Percentiles rank a stretch among this genome's conserved stretches.
Evolutionary conservation across 2,113 vertebrate species (phyloP).

Genomic region (Oreochromis tanganicae): DNA sequence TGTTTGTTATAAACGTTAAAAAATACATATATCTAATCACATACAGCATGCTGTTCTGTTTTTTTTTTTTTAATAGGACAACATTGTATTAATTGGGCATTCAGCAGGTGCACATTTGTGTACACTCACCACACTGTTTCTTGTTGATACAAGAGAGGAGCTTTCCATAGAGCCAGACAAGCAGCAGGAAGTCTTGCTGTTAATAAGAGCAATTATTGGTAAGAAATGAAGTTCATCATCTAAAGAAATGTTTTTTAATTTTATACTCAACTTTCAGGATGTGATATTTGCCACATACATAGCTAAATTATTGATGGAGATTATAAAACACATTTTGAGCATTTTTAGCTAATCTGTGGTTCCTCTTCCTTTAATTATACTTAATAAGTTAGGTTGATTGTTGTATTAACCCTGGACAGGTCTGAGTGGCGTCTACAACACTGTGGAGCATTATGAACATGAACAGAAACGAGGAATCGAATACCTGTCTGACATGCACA

Average conservation of each 20-base stretch:
- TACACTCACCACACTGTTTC: slow-evolving; percentile 63
- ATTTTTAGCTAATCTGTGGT: background rate
- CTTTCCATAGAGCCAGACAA: slow-evolving; percentile 54
- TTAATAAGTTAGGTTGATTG: background rate
- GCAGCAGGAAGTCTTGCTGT: slow-evolving; percentile 39
- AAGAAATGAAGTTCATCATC: background rate
- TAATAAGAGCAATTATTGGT: slow-evolving; percentile 68
- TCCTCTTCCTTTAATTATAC: background rate
- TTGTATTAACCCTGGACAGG: slow-evolving; percentile 24
- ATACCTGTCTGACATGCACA: slow-evolving; percentile 62
- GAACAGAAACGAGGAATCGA: slow-evolving; percentile 66
- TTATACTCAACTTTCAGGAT: background rate
- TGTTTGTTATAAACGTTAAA: fast-evolving
- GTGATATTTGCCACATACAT: background rate
- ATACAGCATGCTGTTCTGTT: background rate
- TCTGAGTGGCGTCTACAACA: slow-evolving; percentile 71
- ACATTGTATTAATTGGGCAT: slow-evolving; percentile 68
- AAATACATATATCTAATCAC: fast-evolving
- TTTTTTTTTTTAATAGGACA: slow-evolving; percentile 49
- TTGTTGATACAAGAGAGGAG: slow-evolving; percentile 60
- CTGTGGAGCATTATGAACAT: slow-evolving; percentile 72
- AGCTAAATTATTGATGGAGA: background rate
- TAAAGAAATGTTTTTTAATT: background rate
- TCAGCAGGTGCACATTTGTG: slow-evolving; percentile 73
- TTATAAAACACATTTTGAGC: background rate